These are phyloP conservation scores for Tragelaphus eurycerus DNA, from an alignment of 2,797 vertebrate genomes.

Conservation along the genomic window DNA sequence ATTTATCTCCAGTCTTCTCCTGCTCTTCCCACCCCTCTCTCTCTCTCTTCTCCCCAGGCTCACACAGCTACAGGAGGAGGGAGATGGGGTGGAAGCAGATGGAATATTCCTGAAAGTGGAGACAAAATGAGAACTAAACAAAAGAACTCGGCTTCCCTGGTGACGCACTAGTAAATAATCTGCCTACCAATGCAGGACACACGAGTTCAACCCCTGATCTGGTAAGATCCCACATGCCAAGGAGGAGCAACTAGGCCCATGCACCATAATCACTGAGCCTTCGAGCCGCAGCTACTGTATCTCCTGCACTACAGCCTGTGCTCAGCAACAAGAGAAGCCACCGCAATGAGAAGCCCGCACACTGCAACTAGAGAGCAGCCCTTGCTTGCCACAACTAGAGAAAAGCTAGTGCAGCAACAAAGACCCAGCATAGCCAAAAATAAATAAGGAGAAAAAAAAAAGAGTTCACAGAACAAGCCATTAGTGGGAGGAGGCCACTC, in stretches of 20 bases:
- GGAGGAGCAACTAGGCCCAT: background rate
- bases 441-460: background rate
- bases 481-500: background rate
- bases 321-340: background rate
- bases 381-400: background rate
- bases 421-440: background rate
- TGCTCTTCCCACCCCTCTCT: background rate
- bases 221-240: background rate
- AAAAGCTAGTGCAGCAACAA: background rate
- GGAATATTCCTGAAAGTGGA: conserved; percentile 23
- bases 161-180: background rate
- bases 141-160: background rate
- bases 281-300: accelerated
- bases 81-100: background rate
- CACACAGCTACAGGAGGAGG: background rate
- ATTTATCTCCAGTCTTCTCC: conserved; percentile 15
- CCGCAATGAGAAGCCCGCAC: background rate
- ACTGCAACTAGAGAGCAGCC: background rate
- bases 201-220: background rate
- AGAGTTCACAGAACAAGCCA: background rate
- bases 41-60: background rate
- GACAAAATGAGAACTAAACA: conserved; percentile 45
- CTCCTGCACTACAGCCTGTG: background rate
- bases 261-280: background rate
- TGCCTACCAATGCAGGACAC: background rate